Evolutionary conservation across 2,888 invertebrate genomes (phyloP).

Genomic region (Diplolepis rosae): DNA sequence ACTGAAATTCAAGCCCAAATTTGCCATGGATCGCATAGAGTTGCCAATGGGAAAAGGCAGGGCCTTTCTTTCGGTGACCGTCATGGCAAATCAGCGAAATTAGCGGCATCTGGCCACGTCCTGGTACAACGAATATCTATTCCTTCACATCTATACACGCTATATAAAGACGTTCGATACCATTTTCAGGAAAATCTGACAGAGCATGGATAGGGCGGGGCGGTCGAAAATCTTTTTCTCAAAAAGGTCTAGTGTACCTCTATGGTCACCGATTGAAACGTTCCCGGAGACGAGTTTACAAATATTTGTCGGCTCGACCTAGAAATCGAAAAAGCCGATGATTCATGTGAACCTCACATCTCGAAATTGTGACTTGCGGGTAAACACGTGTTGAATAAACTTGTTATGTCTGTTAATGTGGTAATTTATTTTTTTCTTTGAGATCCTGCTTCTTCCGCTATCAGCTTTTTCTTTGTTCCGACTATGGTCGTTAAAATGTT

Average conservation of each 20-base stretch:
- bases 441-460: not conserved
- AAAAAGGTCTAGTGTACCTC: constrained; percentile 39
- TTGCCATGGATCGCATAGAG: constrained; percentile 46
- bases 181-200: constrained; percentile 46
- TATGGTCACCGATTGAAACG: constrained; percentile 49
- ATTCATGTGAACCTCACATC: constrained; percentile 25
- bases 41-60: constrained; percentile 39
- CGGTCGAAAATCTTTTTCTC: constrained; percentile 49
- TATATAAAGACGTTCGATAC: constrained; percentile 29
- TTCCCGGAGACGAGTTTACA: constrained; percentile 55
- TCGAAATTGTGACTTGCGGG: constrained; percentile 23
- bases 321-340: constrained; percentile 29
- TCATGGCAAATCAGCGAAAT: constrained; percentile 65
- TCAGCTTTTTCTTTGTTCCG: not conserved
- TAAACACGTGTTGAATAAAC: constrained; percentile 20
- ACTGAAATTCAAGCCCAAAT: constrained; percentile 48
- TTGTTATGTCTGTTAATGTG: constrained; percentile 15
- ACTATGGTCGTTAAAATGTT: not conserved
- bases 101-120: constrained; percentile 62
- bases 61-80: constrained; percentile 51
- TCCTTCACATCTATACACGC: constrained; percentile 18
- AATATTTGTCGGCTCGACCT: constrained; percentile 56
- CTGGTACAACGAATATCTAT: constrained; percentile 31
- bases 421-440: not conserved
- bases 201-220: constrained; percentile 45